Evolutionary conservation across 2,888 invertebrate genomes (phyloP), one percentile per base, ranked within the genome.

Genomic region (Gortyna flavago): DNA sequence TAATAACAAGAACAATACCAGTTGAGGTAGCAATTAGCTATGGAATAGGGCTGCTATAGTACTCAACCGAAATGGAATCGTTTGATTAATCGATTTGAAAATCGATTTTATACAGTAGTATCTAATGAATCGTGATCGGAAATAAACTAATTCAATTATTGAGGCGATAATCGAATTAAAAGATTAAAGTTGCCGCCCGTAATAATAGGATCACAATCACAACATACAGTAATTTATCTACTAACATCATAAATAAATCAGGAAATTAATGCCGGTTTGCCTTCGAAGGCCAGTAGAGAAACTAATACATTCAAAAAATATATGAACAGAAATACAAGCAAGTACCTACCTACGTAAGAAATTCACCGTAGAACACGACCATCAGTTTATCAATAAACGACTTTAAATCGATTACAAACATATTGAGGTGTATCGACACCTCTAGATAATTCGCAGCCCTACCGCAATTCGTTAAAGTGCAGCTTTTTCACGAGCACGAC

Each of bases 381-480:
- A 44, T 44, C 6, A 18, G 59, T 59, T 18, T 13, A 35, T 38
- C 6, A n/a, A 29, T 32, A 25, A 25, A 6, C 4, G 9, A 48
- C 9, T n/a, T 48, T 1, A 54, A 69, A 70, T 79, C 69, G 74
- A 79, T 70, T 74, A 78, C 21, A 48, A 78, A 54, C 7, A 9
- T 5, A n/a, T 16, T 35, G 35, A 61, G 2, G 8, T 21, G 8
- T 32, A 61, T 65, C 51, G 77, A 72, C 7, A 68, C 16, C 44
- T 64, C 75, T 64, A 75, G 25, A 44, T 3, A 48, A 64, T 75
- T 64, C 44, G 32, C 88, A 87, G 48, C 89, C 88, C 88, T 87
- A 86, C 16, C 41, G 61, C 54, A 75, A 91, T 89, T 91, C 93
- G 95, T 92, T 95, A 96, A 96, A 95, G 95, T 94, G 91, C 88